Evolutionary conservation across 2,888 invertebrate genomes (phyloP).

Genomic region (Troides aeacus): DNA sequence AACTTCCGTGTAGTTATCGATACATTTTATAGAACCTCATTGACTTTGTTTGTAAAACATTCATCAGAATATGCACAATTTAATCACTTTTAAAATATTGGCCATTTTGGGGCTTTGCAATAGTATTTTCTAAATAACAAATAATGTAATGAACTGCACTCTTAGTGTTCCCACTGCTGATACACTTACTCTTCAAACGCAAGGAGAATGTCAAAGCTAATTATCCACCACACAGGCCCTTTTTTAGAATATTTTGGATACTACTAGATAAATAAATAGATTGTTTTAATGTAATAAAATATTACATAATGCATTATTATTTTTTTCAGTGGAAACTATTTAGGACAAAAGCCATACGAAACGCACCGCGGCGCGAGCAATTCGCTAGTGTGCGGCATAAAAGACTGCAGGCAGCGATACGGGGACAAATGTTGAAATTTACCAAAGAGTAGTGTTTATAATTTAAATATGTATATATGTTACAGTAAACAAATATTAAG

Average conservation of each 20-base stretch:
- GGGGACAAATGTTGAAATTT: constrained; percentile 42
- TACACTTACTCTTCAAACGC: too few species aligned
- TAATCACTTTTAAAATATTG: too few species aligned
- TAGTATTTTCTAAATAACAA: too few species aligned
- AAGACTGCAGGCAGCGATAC: constrained; percentile 46
- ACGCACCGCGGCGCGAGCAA: constrained; percentile 34
- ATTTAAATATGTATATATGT: background rate
- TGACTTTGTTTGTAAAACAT: background rate
- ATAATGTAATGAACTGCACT: too few species aligned
- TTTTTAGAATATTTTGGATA: background rate
- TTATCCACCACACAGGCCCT: too few species aligned
- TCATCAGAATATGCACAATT: background rate
- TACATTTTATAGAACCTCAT: background rate
- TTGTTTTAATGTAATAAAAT: background rate
- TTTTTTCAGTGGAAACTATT: constrained; percentile 53
- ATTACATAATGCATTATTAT: background rate
- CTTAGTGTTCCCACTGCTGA: too few species aligned
- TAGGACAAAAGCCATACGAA: constrained; percentile 51
- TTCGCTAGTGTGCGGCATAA: constrained; percentile 43
- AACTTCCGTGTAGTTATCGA: background rate
- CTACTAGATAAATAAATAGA: background rate
- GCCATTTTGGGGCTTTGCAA: too few species aligned
- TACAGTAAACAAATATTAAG: background rate
- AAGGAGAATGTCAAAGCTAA: too few species aligned
- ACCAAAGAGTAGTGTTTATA: background rate